These are phyloP conservation scores for Pseudoatta argentina DNA, from an alignment of 1,140 invertebrate species.

Conservation along the genomic window DNA sequence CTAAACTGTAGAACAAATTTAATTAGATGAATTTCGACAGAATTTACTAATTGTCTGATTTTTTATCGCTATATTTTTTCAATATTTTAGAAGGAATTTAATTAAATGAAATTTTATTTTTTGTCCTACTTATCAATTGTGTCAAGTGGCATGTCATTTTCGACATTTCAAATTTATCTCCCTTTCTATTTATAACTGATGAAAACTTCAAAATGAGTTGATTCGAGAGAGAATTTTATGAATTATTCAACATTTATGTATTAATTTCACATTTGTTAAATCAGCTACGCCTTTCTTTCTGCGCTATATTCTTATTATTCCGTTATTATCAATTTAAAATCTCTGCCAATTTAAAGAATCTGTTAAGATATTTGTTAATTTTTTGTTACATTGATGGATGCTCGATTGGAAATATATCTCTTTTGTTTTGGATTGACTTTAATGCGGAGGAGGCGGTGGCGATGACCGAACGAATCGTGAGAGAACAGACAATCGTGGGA, in stretches of 20 bases:
- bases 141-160: not conserved
- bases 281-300: no score
- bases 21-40: not conserved
- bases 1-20: not conserved
- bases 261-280: no score
- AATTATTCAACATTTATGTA: no score
- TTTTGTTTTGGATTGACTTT: not conserved
- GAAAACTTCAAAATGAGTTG: no score
- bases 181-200: no score
- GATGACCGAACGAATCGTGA: constrained; percentile 29
- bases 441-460: not conserved
- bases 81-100: not conserved
- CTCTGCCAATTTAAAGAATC: no score
- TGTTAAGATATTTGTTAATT: no score
- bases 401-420: not conserved
- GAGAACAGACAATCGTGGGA: constrained; percentile 59
- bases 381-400: constrained; percentile 2
- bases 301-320: no score
- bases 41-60: not conserved
- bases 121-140: not conserved
- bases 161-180: not conserved
- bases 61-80: not conserved
- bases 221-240: no score
- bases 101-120: not conserved
- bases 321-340: no score